Evolutionary conservation across 2,797 vertebrate species (phyloP).

Genomic region (Muscicapa striata): DNA sequence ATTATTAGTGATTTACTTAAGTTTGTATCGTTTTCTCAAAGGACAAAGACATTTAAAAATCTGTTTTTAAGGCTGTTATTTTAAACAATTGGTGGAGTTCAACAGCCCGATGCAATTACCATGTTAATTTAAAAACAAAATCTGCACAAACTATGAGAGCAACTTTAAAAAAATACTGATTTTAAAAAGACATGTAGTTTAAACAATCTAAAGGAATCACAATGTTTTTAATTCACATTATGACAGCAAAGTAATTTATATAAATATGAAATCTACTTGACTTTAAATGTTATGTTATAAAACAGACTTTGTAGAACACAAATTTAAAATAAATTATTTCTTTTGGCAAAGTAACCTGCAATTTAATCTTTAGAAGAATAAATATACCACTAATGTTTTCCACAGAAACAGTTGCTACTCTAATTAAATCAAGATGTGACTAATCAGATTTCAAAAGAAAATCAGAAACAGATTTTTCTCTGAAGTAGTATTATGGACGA

Average conservation of each 20-base stretch:
- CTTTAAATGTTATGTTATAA: slow-evolving; percentile 41
- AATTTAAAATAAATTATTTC: slow-evolving; percentile 52
- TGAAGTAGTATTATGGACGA: background rate
- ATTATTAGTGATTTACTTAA: background rate
- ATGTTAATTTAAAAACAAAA: slow-evolving; percentile 14
- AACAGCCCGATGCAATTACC: slow-evolving; percentile 23
- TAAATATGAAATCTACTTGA: slow-evolving; percentile 33
- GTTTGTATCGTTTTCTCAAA: slow-evolving; percentile 28
- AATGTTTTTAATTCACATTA: background rate
- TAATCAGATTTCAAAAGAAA: slow-evolving; percentile 63
- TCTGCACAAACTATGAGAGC: background rate
- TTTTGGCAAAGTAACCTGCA: slow-evolving; percentile 56
- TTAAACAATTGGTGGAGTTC: slow-evolving; percentile 19
- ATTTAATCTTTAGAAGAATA: slow-evolving; percentile 62
- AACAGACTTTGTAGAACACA: slow-evolving; percentile 40
- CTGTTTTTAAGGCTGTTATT: background rate
- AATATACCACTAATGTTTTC: slow-evolving; percentile 49
- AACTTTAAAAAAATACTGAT: background rate
- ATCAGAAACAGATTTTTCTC: slow-evolving; percentile 59
- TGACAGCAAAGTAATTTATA: slow-evolving; percentile 26
- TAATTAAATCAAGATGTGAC: slow-evolving; percentile 67
- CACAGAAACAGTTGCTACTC: slow-evolving; percentile 54
- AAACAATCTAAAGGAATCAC: slow-evolving; percentile 2
- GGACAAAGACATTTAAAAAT: background rate
- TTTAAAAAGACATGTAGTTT: background rate